These are phyloP conservation scores for Nematolebias whitei DNA, from an alignment of 2,113 vertebrate species.

Conservation along the genomic window DNA sequence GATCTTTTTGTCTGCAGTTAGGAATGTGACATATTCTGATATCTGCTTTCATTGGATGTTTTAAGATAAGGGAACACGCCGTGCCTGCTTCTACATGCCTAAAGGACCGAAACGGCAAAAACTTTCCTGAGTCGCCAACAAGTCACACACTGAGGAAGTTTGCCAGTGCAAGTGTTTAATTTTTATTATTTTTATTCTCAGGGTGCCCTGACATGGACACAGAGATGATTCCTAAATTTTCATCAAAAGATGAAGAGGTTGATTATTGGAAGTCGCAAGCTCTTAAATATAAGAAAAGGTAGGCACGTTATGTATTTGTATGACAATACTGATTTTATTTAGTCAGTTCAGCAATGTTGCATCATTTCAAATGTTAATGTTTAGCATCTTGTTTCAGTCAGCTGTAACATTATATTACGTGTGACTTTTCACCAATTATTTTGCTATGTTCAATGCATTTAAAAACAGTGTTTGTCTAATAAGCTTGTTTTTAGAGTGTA, in stretches of 20 bases:
- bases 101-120: conserved; percentile 13
- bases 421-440: background rate
- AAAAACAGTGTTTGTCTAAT: conserved; percentile 2
- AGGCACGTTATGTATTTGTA: conserved; percentile 22
- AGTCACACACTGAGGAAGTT: background rate
- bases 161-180: background rate
- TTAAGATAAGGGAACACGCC: conserved; percentile 37
- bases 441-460: background rate
- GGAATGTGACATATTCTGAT: conserved; percentile 13
- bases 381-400: background rate
- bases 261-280: conserved; percentile 95
- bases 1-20: conserved; percentile 3
- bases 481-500: background rate
- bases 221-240: conserved; percentile 95
- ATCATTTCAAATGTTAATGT: background rate
- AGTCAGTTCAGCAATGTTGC: background rate
- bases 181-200: conserved; percentile 55
- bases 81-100: conserved; percentile 19
- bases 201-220: conserved; percentile 92
- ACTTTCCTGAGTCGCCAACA: background rate
- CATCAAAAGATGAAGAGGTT: conserved; percentile 94
- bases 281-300: conserved; percentile 95
- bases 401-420: background rate
- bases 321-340: background rate
- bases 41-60: conserved; percentile 16